Conservation (phyloP, 2,888 invertebrate species). For the Nemotelus nigrinus region DNA sequence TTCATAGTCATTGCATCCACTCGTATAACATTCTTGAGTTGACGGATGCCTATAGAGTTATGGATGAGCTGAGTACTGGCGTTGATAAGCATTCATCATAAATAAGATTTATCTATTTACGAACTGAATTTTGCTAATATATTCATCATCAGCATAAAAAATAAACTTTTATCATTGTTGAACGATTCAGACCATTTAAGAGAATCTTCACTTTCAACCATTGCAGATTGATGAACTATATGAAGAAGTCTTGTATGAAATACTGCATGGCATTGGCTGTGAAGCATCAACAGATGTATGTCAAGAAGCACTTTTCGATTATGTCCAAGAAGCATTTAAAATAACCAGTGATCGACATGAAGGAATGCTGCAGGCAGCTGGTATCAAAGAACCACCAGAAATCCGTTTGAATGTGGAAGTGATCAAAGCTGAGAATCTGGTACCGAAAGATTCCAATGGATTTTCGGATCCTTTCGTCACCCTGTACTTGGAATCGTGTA, state of each 20-base stretch:
- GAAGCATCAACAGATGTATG: conserved; percentile 77
- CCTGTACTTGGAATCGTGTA: conserved; percentile 81
- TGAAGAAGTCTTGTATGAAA: conserved; percentile 83
- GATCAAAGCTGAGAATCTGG: conserved; percentile 85
- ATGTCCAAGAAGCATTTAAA: conserved; percentile 81
- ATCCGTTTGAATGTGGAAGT: conserved; percentile 86
- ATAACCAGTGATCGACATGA: conserved; percentile 80
- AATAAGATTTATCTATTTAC: too few relatives aligned
- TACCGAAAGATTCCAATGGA: conserved; percentile 89
- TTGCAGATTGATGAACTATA: conserved; percentile 86
- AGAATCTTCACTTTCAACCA: background rate
- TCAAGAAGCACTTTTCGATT: conserved; percentile 75
- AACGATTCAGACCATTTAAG: background rate
- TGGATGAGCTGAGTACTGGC: too few relatives aligned
- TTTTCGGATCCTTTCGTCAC: conserved; percentile 98
- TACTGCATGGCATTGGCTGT: conserved; percentile 84
- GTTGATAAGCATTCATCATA: too few relatives aligned
- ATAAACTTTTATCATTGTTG: background rate
- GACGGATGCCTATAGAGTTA: too few relatives aligned
- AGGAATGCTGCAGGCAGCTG: conserved; percentile 75
- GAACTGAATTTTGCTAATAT: background rate
- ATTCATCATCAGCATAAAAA: background rate
- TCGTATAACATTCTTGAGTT: too few relatives aligned
- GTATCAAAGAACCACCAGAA: conserved; percentile 84
- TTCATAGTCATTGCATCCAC: background rate